Percentiles rank a stretch among this genome's conserved stretches.
These are phyloP conservation scores for Melipona beecheii DNA, from an alignment of 2,888 invertebrate species.

Conservation along the genomic window DNA sequence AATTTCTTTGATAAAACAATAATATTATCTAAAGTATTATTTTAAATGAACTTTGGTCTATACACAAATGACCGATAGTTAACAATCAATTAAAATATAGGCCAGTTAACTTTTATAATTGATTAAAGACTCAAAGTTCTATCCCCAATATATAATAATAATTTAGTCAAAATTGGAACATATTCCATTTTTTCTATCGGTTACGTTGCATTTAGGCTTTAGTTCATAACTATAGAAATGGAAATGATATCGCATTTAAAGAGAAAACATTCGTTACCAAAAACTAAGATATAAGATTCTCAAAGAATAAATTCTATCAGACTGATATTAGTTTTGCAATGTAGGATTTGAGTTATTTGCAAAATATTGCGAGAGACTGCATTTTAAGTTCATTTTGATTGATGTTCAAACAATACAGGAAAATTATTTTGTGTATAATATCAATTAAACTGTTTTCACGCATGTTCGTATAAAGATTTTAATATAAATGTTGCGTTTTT, in stretches of 20 bases:
- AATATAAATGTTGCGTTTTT: constrained; percentile 53
- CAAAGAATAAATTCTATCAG: constrained; percentile 62
- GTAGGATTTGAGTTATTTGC: constrained; percentile 53
- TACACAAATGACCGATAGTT: not conserved
- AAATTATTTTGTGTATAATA: constrained; percentile 41
- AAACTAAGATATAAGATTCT: constrained; percentile 47
- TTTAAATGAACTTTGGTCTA: constrained; percentile 20
- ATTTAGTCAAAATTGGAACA: not conserved
- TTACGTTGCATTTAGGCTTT: constrained; percentile 6
- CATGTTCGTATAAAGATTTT: constrained; percentile 46
- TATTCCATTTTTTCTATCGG: not conserved
- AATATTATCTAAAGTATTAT: constrained; percentile 35
- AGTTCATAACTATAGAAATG: constrained; percentile 36
- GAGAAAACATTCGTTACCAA: constrained; percentile 50
- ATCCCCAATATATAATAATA: not conserved
- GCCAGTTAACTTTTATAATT: not conserved
- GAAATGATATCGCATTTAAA: constrained; percentile 61
- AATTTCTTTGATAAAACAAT: constrained; percentile 37
- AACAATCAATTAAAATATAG: not conserved
- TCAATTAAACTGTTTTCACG: constrained; percentile 41
- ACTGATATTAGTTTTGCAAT: constrained; percentile 65
- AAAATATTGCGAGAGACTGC: constrained; percentile 55
- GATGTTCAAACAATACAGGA: constrained; percentile 42
- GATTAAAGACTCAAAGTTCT: not conserved
- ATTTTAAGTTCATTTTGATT: constrained; percentile 50